These are phyloP conservation scores for Theretra japonica DNA, from an alignment of 2,888 invertebrate genomes.

Conservation along the genomic window DNA sequence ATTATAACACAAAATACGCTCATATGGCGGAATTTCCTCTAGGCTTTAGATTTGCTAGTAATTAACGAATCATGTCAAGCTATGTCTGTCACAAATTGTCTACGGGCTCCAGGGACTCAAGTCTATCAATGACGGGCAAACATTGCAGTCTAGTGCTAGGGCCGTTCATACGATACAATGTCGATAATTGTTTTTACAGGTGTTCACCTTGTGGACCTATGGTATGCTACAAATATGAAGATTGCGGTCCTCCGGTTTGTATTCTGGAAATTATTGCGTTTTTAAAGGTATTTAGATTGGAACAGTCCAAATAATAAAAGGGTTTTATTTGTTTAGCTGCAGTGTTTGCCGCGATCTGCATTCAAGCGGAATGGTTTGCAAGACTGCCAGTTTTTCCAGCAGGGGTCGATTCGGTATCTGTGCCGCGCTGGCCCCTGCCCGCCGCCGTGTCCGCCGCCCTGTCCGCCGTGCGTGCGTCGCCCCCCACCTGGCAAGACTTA, in stretches of 20 bases:
- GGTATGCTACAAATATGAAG: constrained; percentile 83
- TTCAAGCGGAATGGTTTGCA: constrained; percentile 83
- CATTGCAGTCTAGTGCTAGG: too few relatives aligned
- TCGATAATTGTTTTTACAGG: constrained; percentile 54
- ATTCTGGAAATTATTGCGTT: constrained; percentile 31
- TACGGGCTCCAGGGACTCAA: too few relatives aligned
- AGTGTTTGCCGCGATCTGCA: constrained; percentile 80
- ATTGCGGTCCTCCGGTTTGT: constrained; percentile 79
- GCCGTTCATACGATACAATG: not conserved
- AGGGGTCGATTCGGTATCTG: constrained; percentile 79
- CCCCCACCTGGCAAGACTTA: constrained; percentile 80
- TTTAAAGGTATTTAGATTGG: constrained; percentile 6
- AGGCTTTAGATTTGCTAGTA: too few relatives aligned
- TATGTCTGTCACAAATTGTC: too few relatives aligned
- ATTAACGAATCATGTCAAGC: too few relatives aligned
- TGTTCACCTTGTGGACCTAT: constrained; percentile 80
- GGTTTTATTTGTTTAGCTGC: constrained; percentile 58
- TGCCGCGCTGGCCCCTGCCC: constrained; percentile 71
- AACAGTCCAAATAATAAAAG: constrained; percentile 33
- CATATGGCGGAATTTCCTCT: too few relatives aligned
- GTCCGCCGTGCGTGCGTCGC: constrained; percentile 79
- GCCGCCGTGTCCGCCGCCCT: constrained; percentile 70
- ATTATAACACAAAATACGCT: too few relatives aligned
- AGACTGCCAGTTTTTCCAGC: constrained; percentile 81
- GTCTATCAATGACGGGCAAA: too few relatives aligned